phyloP scores from a whole-genome alignment of 2,113 vertebrate genomes.

The Brachyistius frenatus region DNA sequence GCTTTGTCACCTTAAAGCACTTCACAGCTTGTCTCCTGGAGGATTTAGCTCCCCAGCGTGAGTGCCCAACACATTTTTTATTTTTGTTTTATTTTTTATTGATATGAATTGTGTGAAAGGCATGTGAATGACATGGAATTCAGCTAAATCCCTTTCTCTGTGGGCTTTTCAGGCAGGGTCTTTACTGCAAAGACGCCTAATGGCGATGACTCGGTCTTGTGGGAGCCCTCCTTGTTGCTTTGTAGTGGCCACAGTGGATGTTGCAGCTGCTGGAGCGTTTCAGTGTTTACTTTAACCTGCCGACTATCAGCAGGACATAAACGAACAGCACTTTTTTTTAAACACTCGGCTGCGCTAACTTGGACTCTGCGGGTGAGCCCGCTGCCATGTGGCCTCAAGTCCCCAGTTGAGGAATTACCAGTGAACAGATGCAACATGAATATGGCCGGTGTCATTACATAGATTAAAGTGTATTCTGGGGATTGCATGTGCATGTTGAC shows the following conservation, averaged over 20 bases:
- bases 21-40: too few relatives aligned
- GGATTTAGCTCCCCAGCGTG: slow-evolving; percentile 12
- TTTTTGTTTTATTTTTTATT: slow-evolving; percentile 10
- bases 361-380: slow-evolving; percentile 16
- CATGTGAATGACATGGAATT: slow-evolving; percentile 45
- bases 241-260: slow-evolving; percentile 20
- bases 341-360: slow-evolving; percentile 34
- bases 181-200: slow-evolving; percentile 18
- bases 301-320: slow-evolving; percentile 35
- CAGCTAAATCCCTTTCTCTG: slow-evolving; percentile 17
- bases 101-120: slow-evolving; percentile 1
- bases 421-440: slow-evolving; percentile 73
- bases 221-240: slow-evolving; percentile 19
- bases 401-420: slow-evolving; percentile 63
- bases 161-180: slow-evolving; percentile 39
- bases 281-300: slow-evolving; percentile 54
- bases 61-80: slow-evolving; percentile 10
- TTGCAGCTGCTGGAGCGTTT: slow-evolving; percentile 44
- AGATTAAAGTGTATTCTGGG: slow-evolving; percentile 67
- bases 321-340: slow-evolving; percentile 45
- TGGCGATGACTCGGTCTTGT: slow-evolving; percentile 41
- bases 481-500: slow-evolving; percentile 49
- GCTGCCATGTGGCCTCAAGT: slow-evolving; percentile 53
- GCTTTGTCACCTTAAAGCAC: slow-evolving; percentile 5
- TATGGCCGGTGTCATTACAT: slow-evolving; percentile 62